Evolutionary conservation across 2,113 vertebrate genomes (phyloP).

Genomic region (Anguilla rostrata): DNA sequence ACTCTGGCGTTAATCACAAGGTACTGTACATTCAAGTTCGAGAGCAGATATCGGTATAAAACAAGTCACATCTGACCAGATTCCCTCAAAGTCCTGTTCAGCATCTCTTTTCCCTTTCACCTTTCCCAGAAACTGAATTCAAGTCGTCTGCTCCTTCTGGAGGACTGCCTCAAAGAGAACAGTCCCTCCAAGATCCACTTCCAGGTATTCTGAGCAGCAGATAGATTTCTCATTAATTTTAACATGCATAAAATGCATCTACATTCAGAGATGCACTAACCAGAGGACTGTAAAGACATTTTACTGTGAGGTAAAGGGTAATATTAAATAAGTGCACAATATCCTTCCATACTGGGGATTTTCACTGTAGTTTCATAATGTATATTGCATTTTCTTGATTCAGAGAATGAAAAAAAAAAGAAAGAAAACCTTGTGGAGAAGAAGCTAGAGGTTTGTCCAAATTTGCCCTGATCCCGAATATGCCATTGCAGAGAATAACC

Average conservation of each 20-base stretch:
- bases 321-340: slow-evolving; percentile 2
- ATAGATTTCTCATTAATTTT: not conserved
- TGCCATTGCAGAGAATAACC: not conserved
- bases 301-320: not conserved
- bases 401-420: not conserved
- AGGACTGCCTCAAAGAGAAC: not conserved
- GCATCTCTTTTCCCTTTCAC: slow-evolving; percentile 19
- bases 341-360: not conserved
- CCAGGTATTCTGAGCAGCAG: slow-evolving; percentile 5
- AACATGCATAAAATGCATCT: slow-evolving; percentile 6
- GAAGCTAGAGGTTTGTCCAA: not conserved
- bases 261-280: not conserved
- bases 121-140: not conserved
- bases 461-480: not conserved
- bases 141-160: not conserved
- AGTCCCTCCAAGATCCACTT: not conserved
- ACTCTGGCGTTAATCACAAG: slow-evolving; percentile 21
- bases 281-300: not conserved
- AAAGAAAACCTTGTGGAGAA: not conserved
- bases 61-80: slow-evolving; percentile 20
- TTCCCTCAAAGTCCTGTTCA: slow-evolving; percentile 57
- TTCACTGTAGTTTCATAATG: not conserved
- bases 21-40: slow-evolving; percentile 56
- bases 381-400: not conserved
- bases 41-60: slow-evolving; percentile 41